Evolutionary conservation across 2,888 invertebrate genomes (phyloP), one percentile per base, ranked within the genome.

Genomic region (Neoitamus cyanurus): DNA sequence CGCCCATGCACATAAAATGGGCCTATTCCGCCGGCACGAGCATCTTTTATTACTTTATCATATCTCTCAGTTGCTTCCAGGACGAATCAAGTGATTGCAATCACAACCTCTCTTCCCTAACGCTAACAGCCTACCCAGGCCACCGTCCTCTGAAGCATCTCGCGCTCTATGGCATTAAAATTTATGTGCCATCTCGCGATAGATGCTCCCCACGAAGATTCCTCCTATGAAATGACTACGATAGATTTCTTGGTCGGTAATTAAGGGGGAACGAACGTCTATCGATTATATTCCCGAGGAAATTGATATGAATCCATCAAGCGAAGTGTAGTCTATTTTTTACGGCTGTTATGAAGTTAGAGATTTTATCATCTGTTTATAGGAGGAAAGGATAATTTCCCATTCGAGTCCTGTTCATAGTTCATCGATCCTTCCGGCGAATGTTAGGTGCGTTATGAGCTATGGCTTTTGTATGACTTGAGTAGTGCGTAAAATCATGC

Each of bases 21-120:
- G 25, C 58, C 58, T 58, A 20, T 58, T 58, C 20, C 11, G 7
- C 1, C 25, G 20, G 58, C 58, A 58, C 58, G 58, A 58, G 20
- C 58, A 58, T 58, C 58, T 58, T 58, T 58, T 58, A 58, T 58
- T 58, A 58, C 58, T 58, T 58, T 58, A 58, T 70, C 34, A 70
- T 70, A 70, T 70, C 15, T 70, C n/a, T 42, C 25, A 31, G 70
- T 13, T 70, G 31, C 34, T 31, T 34, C 34, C 70, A 70, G 70
- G 30, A 30, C 30, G 70, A 70, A 70, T 70, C 58, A 25, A 58
- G 58, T 25, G 58, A 58, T 58, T 58, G 58, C 15, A 58, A 58
- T 58, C 58, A 58, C 25, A 5, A 5, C 31, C 31, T 5, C 31
- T 5, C 5, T 37, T 37, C 37, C 37, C 37, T 11, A 37, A n/a